Evolutionary conservation across 1,140 invertebrate genomes (phyloP), one percentile per base, ranked within the genome.

Genomic region (Globodera rostochiensis): DNA sequence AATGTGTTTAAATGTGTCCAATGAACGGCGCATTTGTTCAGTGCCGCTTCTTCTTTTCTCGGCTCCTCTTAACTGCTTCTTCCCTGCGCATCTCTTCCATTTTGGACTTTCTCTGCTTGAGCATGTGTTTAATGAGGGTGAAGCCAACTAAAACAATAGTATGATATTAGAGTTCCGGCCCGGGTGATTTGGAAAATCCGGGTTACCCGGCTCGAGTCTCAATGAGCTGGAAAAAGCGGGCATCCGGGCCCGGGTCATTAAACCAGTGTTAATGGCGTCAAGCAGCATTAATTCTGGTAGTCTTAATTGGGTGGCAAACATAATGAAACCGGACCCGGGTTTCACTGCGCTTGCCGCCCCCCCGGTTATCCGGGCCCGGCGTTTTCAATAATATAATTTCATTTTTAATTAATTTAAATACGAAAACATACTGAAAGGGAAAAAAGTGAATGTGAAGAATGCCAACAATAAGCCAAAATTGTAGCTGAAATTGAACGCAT

Each of bases 401-500:
- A 36, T 36, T 36, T 2, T 36, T 3, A 36, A 36, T 36, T 36
- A 36, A 36, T 36, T 36, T 36, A 36, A 36, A 36, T 36, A 36
- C 36, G 3, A 50, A 13, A 79, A 80, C 79, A 21, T 0, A 80
- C 79, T 81, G 66, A 71, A 25, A 45, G 80, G 80, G 19, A 81
- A 81, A 13, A 36, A 66, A 5, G 80, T 81, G 45, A 71, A 45
- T 3, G 36, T 21, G 73, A 81, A 81, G 53, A 81, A 21, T 13
- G 80, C 50, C 45, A 81, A 64, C 13, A 81, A 64, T 36, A 81
- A n/a, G 19, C 80, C 80, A 36, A 81, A 81, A 66, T 81, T 81
- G 80, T 77, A 81, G 8, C 73, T 69, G 36, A 81, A 50, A 53
- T 81, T 81, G 36, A 81, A 45, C 25, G 80, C 25, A 81, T 81